Evolutionary conservation across 1,140 invertebrate species (phyloP).

Genomic region (Nixonia krombeini): DNA sequence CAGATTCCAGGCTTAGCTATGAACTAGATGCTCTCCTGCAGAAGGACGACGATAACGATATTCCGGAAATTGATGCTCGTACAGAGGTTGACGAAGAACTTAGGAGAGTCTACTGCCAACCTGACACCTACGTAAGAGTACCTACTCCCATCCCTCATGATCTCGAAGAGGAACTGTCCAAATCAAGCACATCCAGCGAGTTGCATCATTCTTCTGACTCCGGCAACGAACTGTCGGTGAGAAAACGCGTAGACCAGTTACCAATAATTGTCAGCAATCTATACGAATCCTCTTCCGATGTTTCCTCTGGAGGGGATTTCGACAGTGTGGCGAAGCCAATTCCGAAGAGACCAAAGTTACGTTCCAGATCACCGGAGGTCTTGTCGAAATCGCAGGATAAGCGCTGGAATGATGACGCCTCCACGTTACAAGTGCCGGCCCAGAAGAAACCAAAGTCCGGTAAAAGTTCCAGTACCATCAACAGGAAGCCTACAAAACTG

Average conservation of each 20-base stretch:
- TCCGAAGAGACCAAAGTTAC: slow-evolving; percentile 13
- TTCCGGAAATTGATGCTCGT: slow-evolving; percentile 13
- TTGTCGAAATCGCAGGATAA: background rate
- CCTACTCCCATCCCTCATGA: slow-evolving; percentile 58
- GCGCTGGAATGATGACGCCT: slow-evolving; percentile 9
- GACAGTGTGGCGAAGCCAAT: slow-evolving; percentile 22
- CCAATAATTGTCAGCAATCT: slow-evolving; percentile 26
- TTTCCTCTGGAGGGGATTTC: slow-evolving; percentile 47
- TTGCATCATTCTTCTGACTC: slow-evolving; percentile 57
- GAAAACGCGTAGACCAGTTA: slow-evolving; percentile 30
- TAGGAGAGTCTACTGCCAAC: slow-evolving; percentile 24
- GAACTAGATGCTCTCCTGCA: slow-evolving; percentile 28
- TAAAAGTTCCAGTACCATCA: slow-evolving; percentile 43
- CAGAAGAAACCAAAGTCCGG: slow-evolving; percentile 29
- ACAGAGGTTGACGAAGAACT: slow-evolving; percentile 18
- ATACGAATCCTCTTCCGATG: slow-evolving; percentile 49
- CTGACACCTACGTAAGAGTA: slow-evolving; percentile 52
- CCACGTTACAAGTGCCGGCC: slow-evolving; percentile 15
- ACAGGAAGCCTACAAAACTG: slow-evolving; percentile 54
- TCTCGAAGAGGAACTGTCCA: slow-evolving; percentile 44
- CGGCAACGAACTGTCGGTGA: slow-evolving; percentile 54
- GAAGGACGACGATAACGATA: slow-evolving; percentile 19
- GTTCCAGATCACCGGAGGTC: slow-evolving; percentile 41
- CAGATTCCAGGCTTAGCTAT: slow-evolving; percentile 54
- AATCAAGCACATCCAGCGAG: slow-evolving; percentile 52